phyloP scores from a whole-genome alignment of 2,797 vertebrate genomes.

The Morus bassanus region DNA sequence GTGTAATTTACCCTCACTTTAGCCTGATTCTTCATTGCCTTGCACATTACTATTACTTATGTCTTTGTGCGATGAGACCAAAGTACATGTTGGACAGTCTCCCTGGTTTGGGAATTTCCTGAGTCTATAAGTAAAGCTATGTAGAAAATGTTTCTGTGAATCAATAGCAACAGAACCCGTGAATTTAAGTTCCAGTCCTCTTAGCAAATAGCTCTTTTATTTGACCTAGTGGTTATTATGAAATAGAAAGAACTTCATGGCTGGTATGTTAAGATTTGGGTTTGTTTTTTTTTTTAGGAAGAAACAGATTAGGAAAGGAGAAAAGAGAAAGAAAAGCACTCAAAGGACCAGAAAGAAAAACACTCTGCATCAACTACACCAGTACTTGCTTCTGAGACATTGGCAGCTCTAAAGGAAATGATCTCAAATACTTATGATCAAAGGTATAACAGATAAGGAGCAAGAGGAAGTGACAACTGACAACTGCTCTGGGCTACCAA shows the following conservation, averaged over 20 bases:
- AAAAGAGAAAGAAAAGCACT: background rate
- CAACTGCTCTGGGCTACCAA: background rate
- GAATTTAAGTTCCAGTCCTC: background rate
- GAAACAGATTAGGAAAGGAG: background rate
- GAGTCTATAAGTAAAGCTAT: background rate
- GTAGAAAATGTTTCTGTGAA: background rate
- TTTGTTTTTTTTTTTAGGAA: background rate
- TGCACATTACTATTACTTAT: background rate
- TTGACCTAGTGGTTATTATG: background rate
- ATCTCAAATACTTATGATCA: background rate
- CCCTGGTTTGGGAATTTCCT: background rate
- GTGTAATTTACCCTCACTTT: background rate
- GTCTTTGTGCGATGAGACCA: background rate
- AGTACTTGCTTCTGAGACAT: background rate
- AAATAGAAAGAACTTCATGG: background rate
- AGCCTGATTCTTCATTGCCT: background rate
- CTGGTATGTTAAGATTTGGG: background rate
- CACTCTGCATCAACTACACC: background rate
- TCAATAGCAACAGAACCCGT: background rate
- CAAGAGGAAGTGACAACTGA: background rate
- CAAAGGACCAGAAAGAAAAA: background rate
- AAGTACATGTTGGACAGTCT: background rate
- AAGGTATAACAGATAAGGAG: background rate
- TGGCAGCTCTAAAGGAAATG: background rate
- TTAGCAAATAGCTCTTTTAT: background rate